Percentiles rank a stretch among this genome's conserved stretches.
These are phyloP conservation scores for Fundulus diaphanus DNA, from an alignment of 2,797 vertebrate species.

Conservation along the genomic window DNA sequence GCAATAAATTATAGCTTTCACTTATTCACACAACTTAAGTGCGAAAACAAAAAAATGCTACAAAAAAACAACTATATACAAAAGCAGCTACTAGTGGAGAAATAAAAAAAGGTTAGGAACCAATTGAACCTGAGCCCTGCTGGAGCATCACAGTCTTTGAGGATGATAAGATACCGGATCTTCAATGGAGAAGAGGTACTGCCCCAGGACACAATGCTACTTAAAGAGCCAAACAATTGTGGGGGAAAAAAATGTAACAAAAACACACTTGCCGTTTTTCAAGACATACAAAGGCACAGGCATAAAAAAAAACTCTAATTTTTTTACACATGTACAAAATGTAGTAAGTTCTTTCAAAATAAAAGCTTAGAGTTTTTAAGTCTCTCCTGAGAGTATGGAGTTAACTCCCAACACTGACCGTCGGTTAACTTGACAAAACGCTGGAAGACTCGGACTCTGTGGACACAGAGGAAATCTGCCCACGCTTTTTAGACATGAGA, in stretches of 20 bases:
- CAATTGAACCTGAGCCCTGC: slow-evolving; percentile 20
- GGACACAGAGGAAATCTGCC: slow-evolving; percentile 92
- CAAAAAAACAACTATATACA: slow-evolving; percentile 71
- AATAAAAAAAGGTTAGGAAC: slow-evolving; percentile 6
- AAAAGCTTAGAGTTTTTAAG: slow-evolving; percentile 58
- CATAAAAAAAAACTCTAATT: slow-evolving; percentile 22
- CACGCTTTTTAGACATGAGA: slow-evolving; percentile 91
- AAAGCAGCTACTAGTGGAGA: slow-evolving; percentile 56
- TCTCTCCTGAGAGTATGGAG: slow-evolving; percentile 29
- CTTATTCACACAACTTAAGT: slow-evolving; percentile 71
- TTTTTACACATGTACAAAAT: slow-evolving; percentile 76
- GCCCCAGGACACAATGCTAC: slow-evolving; percentile 48
- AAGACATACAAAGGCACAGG: slow-evolving; percentile 28
- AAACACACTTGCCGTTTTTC: slow-evolving; percentile 27
- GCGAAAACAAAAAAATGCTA: slow-evolving; percentile 72
- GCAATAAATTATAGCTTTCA: slow-evolving; percentile 81
- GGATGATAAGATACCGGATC: slow-evolving; percentile 28
- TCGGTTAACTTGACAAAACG: slow-evolving; percentile 94
- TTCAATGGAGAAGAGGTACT: slow-evolving; percentile 51
- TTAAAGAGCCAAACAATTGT: slow-evolving; percentile 37
- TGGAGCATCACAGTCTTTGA: slow-evolving; percentile 15
- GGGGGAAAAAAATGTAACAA: slow-evolving; percentile 17
- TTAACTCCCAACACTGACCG: slow-evolving; percentile 9
- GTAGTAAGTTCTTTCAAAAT: slow-evolving; percentile 67
- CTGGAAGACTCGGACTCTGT: slow-evolving; percentile 98